phyloP scores from a whole-genome alignment of 37 sponge, comb jelly and placozoan genomes.

The Eunapius fragilis region DNA sequence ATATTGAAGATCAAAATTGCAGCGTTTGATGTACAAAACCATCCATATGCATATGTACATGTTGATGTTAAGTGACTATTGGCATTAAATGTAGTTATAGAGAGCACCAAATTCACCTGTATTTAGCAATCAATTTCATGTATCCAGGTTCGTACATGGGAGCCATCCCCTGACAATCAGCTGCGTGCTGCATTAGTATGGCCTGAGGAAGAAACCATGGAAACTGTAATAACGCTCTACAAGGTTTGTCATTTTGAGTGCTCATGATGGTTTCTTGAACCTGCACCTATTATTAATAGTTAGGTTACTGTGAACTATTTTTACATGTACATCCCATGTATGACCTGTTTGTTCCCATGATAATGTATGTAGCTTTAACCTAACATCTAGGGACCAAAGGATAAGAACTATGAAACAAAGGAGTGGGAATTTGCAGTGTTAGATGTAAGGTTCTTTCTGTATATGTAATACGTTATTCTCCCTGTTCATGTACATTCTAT shows the following conservation, averaged over 20 bases:
- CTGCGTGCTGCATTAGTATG: slow-evolving; percentile 76
- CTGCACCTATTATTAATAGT: no score
- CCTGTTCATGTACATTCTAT: neutral
- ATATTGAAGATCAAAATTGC: neutral
- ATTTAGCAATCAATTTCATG: neutral
- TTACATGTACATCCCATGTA: no score
- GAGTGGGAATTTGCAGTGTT: slow-evolving; percentile 85
- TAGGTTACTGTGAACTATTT: no score
- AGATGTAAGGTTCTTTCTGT: slow-evolving; percentile 50
- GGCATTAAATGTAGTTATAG: no score
- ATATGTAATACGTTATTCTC: neutral
- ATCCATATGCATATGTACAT: neutral
- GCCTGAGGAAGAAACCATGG: slow-evolving; percentile 83
- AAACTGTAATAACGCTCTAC: slow-evolving; percentile 79
- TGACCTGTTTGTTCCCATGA: neutral
- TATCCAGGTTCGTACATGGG: slow-evolving; percentile 73
- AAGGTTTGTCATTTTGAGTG: slow-evolving; percentile 54
- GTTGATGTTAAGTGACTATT: no score
- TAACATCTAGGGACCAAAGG: slow-evolving; percentile 56
- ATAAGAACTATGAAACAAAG: slow-evolving; percentile 73
- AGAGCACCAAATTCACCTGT: neutral
- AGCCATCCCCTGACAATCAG: slow-evolving; percentile 73
- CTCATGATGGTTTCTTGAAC: no score
- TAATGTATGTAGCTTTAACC: neutral
- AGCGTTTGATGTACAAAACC: neutral